Percentiles rank a stretch among this genome's conserved stretches.
Conservation (phyloP, 2,797 vertebrate genomes). For the Spinibarbus caldwelli region DNA sequence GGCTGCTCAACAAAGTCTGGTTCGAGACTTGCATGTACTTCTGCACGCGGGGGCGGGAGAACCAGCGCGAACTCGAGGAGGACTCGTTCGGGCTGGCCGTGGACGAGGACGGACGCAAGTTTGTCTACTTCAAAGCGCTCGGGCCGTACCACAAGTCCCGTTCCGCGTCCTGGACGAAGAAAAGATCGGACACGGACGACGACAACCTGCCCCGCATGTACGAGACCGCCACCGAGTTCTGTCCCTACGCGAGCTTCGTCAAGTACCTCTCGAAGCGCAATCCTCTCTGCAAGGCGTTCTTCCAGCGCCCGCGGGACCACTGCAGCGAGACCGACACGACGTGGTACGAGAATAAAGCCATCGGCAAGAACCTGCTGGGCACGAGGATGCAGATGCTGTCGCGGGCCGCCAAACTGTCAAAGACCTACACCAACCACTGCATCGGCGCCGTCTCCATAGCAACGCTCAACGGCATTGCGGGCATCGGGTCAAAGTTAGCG, state of each 20-base stretch:
- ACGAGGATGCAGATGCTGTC: conserved; percentile 99
- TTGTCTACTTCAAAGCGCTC: conserved; percentile 91
- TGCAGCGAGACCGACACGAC: conserved; percentile 89
- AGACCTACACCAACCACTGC: conserved; percentile 98
- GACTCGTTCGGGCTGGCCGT: conserved; percentile 93
- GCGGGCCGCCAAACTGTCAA: conserved; percentile 94
- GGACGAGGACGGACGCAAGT: conserved; percentile 91
- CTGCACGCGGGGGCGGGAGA: conserved; percentile 94
- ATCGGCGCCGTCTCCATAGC: conserved; percentile 96
- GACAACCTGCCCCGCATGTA: conserved; percentile 95
- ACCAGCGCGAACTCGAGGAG: conserved; percentile 94
- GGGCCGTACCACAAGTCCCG: conserved; percentile 93
- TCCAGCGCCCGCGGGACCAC: conserved; percentile 95
- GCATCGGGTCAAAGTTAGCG: conserved; percentile 83
- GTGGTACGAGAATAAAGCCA: conserved; percentile 98
- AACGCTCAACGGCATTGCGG: conserved; percentile 94
- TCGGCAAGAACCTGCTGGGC: conserved; percentile 95
- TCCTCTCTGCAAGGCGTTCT: conserved; percentile 93
- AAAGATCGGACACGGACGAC: conserved; percentile 85
- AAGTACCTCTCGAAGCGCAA: conserved; percentile 94
- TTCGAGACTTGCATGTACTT: conserved; percentile 99
- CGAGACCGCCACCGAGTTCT: conserved; percentile 91
- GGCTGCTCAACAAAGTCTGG: conserved; percentile 98
- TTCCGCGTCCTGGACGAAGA: conserved; percentile 88
- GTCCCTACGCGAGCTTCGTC: conserved; percentile 94